Conservation (phyloP, 2,797 vertebrate species). For the Micrastur ruficollis region DNA sequence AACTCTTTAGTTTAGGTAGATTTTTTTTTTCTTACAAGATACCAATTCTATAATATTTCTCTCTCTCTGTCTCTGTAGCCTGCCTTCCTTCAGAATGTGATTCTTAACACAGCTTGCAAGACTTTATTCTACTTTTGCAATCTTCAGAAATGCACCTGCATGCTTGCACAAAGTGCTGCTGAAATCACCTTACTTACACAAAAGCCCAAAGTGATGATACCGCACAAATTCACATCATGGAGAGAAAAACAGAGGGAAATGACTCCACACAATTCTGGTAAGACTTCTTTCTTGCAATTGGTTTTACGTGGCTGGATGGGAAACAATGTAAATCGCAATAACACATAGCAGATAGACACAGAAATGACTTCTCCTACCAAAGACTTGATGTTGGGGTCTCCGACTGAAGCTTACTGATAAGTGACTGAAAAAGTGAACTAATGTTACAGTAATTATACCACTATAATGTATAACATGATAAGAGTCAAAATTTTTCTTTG, state of each 20-base stretch:
- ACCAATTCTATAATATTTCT: background rate
- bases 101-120: background rate
- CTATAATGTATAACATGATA: accelerated
- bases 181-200: background rate
- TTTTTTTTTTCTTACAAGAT: background rate
- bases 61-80: background rate
- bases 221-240: accelerated
- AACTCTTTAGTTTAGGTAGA: background rate
- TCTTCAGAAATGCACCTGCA: background rate
- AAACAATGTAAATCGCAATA: background rate
- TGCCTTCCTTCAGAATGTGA: background rate
- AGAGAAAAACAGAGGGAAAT: background rate
- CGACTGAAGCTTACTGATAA: background rate
- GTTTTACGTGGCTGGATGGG: background rate
- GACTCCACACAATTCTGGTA: accelerated
- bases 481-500: background rate
- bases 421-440: accelerated
- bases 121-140: background rate
- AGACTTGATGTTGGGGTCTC: background rate
- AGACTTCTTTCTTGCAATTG: background rate
- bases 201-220: background rate
- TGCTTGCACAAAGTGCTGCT: background rate
- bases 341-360: background rate
- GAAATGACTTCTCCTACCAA: background rate
- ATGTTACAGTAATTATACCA: background rate